phyloP scores from a whole-genome alignment of 2,113 vertebrate genomes.

The Balaenoptera acutorostrata region DNA sequence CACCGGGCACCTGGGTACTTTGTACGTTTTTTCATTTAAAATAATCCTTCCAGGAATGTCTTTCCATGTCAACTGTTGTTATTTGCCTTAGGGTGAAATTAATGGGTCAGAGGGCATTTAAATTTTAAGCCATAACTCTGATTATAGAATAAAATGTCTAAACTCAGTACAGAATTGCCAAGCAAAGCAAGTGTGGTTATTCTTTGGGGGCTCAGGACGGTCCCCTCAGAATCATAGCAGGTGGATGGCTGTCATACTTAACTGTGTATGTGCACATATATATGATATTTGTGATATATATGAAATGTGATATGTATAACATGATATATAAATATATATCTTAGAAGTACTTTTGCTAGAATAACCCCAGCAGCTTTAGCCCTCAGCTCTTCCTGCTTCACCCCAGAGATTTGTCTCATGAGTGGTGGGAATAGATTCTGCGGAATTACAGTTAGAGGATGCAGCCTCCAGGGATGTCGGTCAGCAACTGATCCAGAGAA shows the following conservation, averaged over 20 bases:
- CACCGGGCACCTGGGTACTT: not conserved
- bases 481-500: not conserved
- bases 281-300: not conserved
- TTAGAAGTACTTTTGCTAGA: not conserved
- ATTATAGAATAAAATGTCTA: not conserved
- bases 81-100: not conserved
- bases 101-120: not conserved
- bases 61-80: not conserved
- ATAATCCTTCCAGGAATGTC: not conserved
- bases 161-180: not conserved
- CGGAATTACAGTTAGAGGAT: accelerated
- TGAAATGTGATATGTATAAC: not conserved
- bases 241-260: not conserved
- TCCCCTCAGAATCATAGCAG: not conserved
- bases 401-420: not conserved
- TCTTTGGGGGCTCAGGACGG: not conserved
- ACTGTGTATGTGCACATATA: not conserved
- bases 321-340: not conserved
- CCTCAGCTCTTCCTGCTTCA: too few species aligned
- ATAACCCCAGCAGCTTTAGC: not conserved
- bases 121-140: not conserved
- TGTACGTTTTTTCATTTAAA: not conserved
- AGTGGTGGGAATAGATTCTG: not conserved
- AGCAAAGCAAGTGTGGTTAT: not conserved
- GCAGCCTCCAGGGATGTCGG: not conserved